Evolutionary conservation across 2,888 invertebrate genomes (phyloP).

Genomic region (Chloromyia formosa): DNA sequence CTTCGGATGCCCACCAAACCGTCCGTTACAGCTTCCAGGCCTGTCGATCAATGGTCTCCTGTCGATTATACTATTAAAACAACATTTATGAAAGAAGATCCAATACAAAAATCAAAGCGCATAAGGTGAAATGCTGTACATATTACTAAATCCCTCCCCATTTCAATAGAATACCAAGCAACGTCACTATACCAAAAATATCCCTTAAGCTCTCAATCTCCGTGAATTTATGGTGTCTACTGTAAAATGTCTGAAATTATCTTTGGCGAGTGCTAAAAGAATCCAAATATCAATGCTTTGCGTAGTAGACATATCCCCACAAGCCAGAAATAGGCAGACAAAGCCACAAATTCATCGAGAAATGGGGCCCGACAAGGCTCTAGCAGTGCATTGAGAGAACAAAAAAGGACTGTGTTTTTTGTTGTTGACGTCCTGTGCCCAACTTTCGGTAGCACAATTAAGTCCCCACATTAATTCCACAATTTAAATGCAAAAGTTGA

Average conservation of each 20-base stretch:
- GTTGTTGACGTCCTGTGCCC: constrained; percentile 22
- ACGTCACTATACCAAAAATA: too few relatives aligned
- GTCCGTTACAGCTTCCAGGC: too few relatives aligned
- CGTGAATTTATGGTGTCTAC: constrained; percentile 38
- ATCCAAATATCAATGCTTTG: not conserved
- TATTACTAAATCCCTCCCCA: too few relatives aligned
- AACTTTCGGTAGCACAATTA: constrained; percentile 48
- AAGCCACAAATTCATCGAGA: constrained; percentile 37
- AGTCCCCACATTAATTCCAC: constrained; percentile 51
- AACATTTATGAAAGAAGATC: too few relatives aligned
- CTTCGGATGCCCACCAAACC: too few relatives aligned
- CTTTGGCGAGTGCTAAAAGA: not conserved
- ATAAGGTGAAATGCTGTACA: too few relatives aligned
- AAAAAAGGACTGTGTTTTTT: constrained; percentile 14
- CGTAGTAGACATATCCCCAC: not conserved
- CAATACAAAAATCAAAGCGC: too few relatives aligned
- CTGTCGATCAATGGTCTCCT: too few relatives aligned
- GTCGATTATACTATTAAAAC: too few relatives aligned
- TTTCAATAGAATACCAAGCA: too few relatives aligned
- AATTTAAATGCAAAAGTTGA: constrained; percentile 53
- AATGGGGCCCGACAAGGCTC: constrained; percentile 1
- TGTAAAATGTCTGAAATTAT: constrained; percentile 34
- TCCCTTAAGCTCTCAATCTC: constrained; percentile 41
- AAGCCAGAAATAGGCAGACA: constrained; percentile 22
- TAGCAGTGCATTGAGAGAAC: constrained; percentile 3